Evolutionary conservation across 2,797 vertebrate species (phyloP), one percentile per base, ranked within the genome.

Genomic region (Ctenopoma multispine): DNA sequence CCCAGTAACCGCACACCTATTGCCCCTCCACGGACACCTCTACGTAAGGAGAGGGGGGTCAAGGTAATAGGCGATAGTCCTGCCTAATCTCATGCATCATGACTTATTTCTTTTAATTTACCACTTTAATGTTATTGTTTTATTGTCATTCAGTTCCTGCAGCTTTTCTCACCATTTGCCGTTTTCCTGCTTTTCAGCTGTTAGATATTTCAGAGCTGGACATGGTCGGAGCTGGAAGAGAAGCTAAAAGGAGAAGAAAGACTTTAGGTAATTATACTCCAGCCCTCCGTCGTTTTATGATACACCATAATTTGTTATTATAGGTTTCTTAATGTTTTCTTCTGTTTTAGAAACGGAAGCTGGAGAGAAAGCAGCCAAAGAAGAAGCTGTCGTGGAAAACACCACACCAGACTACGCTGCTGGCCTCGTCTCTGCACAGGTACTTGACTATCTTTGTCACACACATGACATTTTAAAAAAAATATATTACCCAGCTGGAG

Each of bases 341-440:
- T 15, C 38, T 77, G 27, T 40, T 20, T 24, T 75, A 99, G 98
- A 99, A 84, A 91, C 96, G 0, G 98, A 99, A 69, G 93, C 94
- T 11, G 96, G 94, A 62, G 98, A 99, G 80, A 99, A 99, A 81
- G 94, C 94, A 14, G 91, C 96, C 88, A 99, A 99, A 94, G 98
- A 99, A 75, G 97, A 99, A 90, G 89, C 92, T 0, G 95, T 98
- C 69, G 94, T 97, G 82, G 97, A 99, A 90, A 98, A 98, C 29
- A 95, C 96, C 59, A 99, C 98, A 1, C 98, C 98, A 0, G 98
- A 99, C 91, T 99, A 99, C 9, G 98, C 98, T 2, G 98, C 97
- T 1, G 98, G 97, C 51, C 95, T 99, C 24, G 97, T 97, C 23
- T 99, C 97, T 76, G 97, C 98, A 49, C 98, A 99, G 96, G 98